phyloP scores from a whole-genome alignment of 2,113 vertebrate species.

The Ameiurus melas region DNA sequence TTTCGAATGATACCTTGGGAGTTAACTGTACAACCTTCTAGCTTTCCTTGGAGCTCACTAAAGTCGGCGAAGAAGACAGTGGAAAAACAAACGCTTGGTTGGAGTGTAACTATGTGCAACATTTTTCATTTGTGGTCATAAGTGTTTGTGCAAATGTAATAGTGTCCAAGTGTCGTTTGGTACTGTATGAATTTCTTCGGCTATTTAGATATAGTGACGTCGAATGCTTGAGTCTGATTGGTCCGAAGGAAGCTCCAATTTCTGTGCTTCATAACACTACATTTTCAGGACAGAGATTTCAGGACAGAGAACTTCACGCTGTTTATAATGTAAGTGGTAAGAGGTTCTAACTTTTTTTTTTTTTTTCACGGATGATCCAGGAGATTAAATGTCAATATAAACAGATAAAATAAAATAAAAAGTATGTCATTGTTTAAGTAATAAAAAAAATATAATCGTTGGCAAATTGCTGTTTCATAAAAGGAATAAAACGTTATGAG shows the following conservation, averaged over 20 bases:
- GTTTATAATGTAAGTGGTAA: background rate
- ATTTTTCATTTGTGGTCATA: background rate
- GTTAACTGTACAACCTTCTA: constrained; percentile 99
- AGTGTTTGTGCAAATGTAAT: background rate
- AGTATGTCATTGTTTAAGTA: background rate
- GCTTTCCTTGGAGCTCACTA: constrained; percentile 99
- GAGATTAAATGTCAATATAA: background rate
- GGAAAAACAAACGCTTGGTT: constrained; percentile 34
- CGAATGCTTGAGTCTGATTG: background rate
- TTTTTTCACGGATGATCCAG: background rate
- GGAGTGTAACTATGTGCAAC: constrained; percentile 46
- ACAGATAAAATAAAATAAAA: background rate
- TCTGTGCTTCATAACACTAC: background rate
- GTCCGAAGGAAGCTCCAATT: background rate
- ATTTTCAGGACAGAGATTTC: background rate
- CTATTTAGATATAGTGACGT: background rate
- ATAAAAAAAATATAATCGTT: background rate
- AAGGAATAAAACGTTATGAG: background rate
- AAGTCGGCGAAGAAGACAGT: constrained; percentile 77
- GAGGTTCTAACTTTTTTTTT: background rate
- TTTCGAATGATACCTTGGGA: constrained; percentile 99
- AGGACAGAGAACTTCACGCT: background rate
- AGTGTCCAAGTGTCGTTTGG: background rate
- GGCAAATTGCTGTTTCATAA: background rate
- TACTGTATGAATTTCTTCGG: background rate